Base-by-base conservation (phyloP, 2,797 vertebrate genomes). In the Enteromius paludinosus region DNA sequence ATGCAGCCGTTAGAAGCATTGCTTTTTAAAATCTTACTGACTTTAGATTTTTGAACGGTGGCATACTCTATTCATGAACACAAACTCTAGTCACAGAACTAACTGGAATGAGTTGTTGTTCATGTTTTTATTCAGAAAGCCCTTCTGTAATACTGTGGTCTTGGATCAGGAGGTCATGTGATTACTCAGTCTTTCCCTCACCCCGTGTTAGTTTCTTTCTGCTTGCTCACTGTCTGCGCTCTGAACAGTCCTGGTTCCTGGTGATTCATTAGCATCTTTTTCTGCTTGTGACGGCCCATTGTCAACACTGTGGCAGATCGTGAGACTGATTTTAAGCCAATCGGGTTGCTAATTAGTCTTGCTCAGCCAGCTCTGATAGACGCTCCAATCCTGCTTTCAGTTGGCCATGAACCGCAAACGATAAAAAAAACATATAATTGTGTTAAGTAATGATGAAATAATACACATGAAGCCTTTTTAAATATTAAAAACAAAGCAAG, bases 291-390 rank as follows among this genome's bases (percentile, higher is more conserved):
- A 85, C 83, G 69, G 86, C 91, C 89, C 74, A 92, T 90, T 85
- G 90, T 84, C 75, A 69, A 90, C 90, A 90, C 88, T 83, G 86
- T 82, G 72, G 84, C 84, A 76, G 84, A 89, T 88, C 81, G 81
- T 81, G 83, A 86, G 87, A 86, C 83, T 52, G 56, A 89, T 90
- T 92, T 85, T 68, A 88, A 87, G 90, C 90, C 90, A 88, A 86
- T 84, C 85, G 88, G 75, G 90, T 88, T 91, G 90, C 89, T 92
- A 92, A 93, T 92, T 92, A 91, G 86, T 85, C 79, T 87, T 82
- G 68, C 75, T 69, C 83, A 84, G 89, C 86, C 89, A 92, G 86
- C 89, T 90, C 78, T 86, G 64, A 33, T 72, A 87, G 82, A 77
- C 81, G 33, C 81, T 76, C 81, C 85, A 54, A 84, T 81, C 78